Evolutionary conservation across 2,797 vertebrate genomes (phyloP).

Genomic region (Oreonectes daqikongensis): DNA sequence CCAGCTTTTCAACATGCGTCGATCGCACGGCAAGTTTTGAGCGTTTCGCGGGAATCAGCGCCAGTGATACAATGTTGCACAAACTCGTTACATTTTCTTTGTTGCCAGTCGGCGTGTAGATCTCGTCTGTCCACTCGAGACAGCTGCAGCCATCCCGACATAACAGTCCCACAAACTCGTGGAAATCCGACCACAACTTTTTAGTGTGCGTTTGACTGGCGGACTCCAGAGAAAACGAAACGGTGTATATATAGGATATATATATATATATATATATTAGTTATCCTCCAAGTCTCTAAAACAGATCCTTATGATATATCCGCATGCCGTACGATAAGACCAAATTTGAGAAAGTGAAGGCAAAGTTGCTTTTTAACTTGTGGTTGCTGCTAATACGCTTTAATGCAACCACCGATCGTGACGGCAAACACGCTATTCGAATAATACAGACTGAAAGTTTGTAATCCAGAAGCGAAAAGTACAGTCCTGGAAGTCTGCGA

Average conservation of each 20-base stretch:
- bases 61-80: not conserved
- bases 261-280: too few relatives aligned
- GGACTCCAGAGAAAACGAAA: not conserved
- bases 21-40: not conserved
- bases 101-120: constrained; percentile 61
- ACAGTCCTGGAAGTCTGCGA: not conserved
- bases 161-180: constrained; percentile 57
- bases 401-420: too few relatives aligned
- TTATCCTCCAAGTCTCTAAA: not conserved
- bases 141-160: constrained; percentile 62
- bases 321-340: constrained; percentile 29
- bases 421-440: not conserved
- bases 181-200: constrained; percentile 53
- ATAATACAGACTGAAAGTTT: not conserved
- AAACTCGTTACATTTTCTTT: constrained; percentile 62
- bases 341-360: constrained; percentile 25
- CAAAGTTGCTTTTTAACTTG: constrained; percentile 27
- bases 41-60: not conserved
- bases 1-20: not conserved
- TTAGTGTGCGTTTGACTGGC: not conserved
- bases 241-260: too few relatives aligned
- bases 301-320: not conserved
- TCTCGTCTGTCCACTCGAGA: constrained; percentile 58
- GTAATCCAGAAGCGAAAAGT: not conserved
- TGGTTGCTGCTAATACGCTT: not conserved